phyloP scores from a whole-genome alignment of 2,888 invertebrate genomes.

The Theristus sp. region DNA sequence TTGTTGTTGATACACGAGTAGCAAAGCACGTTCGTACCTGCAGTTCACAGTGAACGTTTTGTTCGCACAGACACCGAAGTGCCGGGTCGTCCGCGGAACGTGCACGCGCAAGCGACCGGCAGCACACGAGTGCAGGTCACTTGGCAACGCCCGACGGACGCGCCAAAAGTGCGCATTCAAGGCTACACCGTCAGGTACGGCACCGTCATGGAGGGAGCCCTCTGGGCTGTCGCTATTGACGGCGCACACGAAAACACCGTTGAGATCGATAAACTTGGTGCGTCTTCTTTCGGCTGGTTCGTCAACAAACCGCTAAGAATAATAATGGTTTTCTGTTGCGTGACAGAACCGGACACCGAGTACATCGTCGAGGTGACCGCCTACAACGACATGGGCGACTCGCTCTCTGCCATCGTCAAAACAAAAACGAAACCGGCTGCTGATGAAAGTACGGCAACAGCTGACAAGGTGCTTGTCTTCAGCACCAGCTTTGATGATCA shows the following conservation, averaged over 20 bases:
- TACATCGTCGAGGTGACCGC: constrained; percentile 1
- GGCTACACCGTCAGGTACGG: constrained; percentile 5
- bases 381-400: constrained; percentile 5
- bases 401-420: background rate
- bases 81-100: background rate
- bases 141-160: constrained; percentile 1
- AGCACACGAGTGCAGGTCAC: background rate
- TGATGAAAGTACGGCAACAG: too few species aligned
- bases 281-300: background rate
- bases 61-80: background rate
- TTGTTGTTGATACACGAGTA: too few species aligned
- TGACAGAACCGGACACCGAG: constrained; percentile 5
- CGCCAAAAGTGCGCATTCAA: background rate
- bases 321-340: too few species aligned
- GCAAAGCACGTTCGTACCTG: too few species aligned
- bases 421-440: background rate
- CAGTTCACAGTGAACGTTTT: too few species aligned
- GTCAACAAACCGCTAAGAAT: too few species aligned
- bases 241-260: background rate
- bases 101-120: background rate
- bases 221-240: background rate
- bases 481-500: too few species aligned
- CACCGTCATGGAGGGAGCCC: background rate
- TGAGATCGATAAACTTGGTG: background rate
- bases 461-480: too few species aligned